Evolutionary conservation across 2,113 vertebrate species (phyloP).

Genomic region (Cnemophilus loriae): DNA sequence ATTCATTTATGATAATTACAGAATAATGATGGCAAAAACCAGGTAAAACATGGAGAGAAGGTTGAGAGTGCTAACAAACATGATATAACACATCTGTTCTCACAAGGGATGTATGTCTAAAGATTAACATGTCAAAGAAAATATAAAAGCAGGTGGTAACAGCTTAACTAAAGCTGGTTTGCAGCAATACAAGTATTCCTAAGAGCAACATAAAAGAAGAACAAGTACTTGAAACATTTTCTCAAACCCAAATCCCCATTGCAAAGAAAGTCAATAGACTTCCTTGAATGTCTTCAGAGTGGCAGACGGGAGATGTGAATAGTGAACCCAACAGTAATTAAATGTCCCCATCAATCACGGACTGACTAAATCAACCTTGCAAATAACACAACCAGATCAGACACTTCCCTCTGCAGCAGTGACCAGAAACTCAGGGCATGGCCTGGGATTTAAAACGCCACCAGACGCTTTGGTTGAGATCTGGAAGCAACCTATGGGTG

Average conservation of each 20-base stretch:
- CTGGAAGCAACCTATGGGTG: not conserved
- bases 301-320: not conserved
- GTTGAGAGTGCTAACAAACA: constrained; percentile 68
- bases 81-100: constrained; percentile 71
- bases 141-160: constrained; percentile 75
- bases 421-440: not conserved
- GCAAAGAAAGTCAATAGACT: constrained; percentile 40
- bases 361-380: not conserved
- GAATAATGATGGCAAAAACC: constrained; percentile 56
- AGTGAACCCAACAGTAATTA: not conserved
- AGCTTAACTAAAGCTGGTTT: constrained; percentile 69
- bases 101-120: constrained; percentile 65
- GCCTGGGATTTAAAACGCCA: not conserved
- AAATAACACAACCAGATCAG: not conserved
- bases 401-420: not conserved
- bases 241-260: constrained; percentile 36
- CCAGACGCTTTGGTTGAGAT: not conserved
- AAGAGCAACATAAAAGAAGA: constrained; percentile 68
- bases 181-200: constrained; percentile 64
- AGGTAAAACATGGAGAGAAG: constrained; percentile 59
- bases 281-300: not conserved
- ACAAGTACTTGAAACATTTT: constrained; percentile 53
- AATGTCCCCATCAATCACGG: not conserved
- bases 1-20: constrained; percentile 65
- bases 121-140: constrained; percentile 76